phyloP scores from a whole-genome alignment of 2,113 vertebrate genomes.

The Thermophis baileyi region DNA sequence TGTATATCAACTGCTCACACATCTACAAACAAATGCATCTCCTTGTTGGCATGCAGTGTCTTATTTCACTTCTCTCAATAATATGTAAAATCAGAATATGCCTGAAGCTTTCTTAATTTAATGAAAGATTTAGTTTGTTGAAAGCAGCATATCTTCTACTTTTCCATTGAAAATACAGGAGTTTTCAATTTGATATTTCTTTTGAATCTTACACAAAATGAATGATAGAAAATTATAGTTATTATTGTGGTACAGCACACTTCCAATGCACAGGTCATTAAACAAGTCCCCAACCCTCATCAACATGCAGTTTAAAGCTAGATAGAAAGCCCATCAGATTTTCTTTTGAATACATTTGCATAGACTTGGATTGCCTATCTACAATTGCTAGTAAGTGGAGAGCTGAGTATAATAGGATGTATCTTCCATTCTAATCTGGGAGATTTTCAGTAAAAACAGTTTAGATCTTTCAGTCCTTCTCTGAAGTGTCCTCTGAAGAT shows the following conservation, averaged over 20 bases:
- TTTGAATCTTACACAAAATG: not conserved
- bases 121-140: not conserved
- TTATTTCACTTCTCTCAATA: conserved; percentile 4
- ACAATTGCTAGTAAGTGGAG: not conserved
- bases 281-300: not conserved
- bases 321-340: not conserved
- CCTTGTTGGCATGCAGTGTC: not conserved
- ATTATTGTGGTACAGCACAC: not conserved
- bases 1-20: not conserved
- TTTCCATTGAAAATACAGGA: not conserved
- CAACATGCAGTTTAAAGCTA: not conserved
- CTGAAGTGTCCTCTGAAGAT: not conserved
- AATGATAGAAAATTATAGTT: not conserved
- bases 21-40: not conserved
- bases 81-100: not conserved
- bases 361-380: not conserved
- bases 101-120: not conserved
- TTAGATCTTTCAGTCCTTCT: not conserved
- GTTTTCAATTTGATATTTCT: not conserved
- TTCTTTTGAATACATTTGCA: not conserved
- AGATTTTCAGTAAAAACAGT: not conserved
- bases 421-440: not conserved
- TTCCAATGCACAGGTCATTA: not conserved
- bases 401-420: not conserved
- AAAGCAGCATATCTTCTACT: not conserved